phyloP scores from a whole-genome alignment of 2,113 vertebrate genomes.

The Sterna hirundo region DNA sequence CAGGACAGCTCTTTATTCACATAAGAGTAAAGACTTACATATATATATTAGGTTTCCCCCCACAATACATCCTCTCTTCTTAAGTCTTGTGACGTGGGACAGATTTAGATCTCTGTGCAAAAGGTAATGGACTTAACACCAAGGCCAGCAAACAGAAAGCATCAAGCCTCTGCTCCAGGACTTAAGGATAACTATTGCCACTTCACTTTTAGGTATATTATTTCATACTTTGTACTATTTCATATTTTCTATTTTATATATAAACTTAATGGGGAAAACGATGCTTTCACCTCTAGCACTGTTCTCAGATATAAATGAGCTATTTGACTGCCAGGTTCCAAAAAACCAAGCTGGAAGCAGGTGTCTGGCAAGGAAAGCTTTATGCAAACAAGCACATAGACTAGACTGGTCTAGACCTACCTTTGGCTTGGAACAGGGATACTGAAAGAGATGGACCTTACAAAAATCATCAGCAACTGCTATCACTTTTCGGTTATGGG shows the following conservation, averaged over 20 bases:
- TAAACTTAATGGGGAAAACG: neutral
- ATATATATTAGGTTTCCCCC: neutral
- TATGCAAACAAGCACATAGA: neutral
- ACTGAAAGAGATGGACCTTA: conserved; percentile 96
- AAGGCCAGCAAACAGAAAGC: neutral
- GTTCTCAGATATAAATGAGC: neutral
- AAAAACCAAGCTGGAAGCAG: neutral
- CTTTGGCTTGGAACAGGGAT: conserved; percentile 94
- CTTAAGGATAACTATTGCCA: neutral
- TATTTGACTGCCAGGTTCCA: neutral
- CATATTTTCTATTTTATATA: neutral
- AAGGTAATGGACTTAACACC: neutral
- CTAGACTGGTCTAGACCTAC: conserved; percentile 65
- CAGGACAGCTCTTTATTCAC: neutral
- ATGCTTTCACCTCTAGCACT: neutral
- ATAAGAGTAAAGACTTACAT: neutral
- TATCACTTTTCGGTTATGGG: conserved; percentile 92
- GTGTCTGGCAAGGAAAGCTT: neutral
- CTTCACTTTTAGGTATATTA: neutral
- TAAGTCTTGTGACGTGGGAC: neutral
- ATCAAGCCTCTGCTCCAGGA: neutral
- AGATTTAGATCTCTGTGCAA: neutral
- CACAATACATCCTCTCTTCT: neutral
- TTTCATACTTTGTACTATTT: neutral
- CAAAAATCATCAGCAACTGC: conserved; percentile 98